Evolutionary conservation across 2,888 invertebrate species (phyloP).

Genomic region (Lycaena phlaeas): DNA sequence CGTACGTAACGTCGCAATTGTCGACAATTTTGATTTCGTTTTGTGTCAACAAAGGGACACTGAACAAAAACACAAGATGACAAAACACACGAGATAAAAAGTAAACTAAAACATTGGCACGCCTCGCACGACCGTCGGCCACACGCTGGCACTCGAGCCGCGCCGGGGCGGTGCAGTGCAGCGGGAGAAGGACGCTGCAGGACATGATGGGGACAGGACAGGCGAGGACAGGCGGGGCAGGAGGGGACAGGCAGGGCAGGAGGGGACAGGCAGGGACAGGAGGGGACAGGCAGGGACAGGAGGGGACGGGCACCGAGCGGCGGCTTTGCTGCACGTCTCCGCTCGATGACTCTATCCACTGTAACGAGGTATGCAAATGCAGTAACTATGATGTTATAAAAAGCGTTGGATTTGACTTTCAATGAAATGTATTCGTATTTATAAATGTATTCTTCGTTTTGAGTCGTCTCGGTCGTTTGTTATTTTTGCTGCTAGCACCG

Average conservation of each 20-base stretch:
- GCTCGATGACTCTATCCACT: conserved; percentile 20
- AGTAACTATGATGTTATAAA: conserved; percentile 1
- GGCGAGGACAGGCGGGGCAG: too few relatives aligned
- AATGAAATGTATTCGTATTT: background rate
- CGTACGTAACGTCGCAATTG: conserved; percentile 3
- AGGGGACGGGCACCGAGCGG: conserved; percentile 21
- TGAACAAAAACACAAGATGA: conserved; percentile 1
- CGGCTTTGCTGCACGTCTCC: conserved; percentile 23
- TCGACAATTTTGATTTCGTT: conserved; percentile 3
- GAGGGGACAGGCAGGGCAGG: too few relatives aligned
- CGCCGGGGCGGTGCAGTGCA: too few relatives aligned
- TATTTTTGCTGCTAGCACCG: too few relatives aligned
- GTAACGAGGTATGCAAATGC: conserved; percentile 11
- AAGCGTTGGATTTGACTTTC: background rate
- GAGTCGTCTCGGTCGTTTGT: too few relatives aligned
- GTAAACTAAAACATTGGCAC: conserved; percentile 17
- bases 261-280: too few relatives aligned
- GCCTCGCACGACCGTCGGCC: conserved; percentile 27
- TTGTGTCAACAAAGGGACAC: background rate
- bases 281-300: too few relatives aligned
- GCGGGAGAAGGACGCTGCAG: too few relatives aligned
- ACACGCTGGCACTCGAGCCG: conserved; percentile 19
- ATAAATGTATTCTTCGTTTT: background rate
- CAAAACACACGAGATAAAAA: conserved; percentile 12
- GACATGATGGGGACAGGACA: too few relatives aligned